Evolutionary conservation across 2,888 invertebrate genomes (phyloP).

Genomic region (Synergus gifuensis): DNA sequence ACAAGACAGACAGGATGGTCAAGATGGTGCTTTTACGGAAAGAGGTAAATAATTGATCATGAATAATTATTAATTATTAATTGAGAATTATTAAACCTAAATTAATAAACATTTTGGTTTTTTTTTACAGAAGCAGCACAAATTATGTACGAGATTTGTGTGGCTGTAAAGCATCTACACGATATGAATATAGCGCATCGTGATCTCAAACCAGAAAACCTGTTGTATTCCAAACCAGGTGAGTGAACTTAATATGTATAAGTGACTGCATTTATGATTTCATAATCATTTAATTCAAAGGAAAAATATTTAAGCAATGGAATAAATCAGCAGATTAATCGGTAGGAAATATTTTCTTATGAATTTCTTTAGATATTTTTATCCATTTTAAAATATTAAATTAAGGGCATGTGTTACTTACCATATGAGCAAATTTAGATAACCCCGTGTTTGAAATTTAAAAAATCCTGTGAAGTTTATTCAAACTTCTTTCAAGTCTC

Average conservation of each 20-base stretch:
- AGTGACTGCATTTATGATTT: not conserved
- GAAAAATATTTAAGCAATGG: not conserved
- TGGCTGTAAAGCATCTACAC: conserved; percentile 96
- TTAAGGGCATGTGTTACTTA: too few relatives aligned
- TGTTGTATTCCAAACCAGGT: conserved; percentile 90
- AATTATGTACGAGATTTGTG: conserved; percentile 97
- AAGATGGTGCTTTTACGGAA: conserved; percentile 97
- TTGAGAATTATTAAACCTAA: not conserved
- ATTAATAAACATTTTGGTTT: conserved; percentile 35
- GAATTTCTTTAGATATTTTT: conserved; percentile 24
- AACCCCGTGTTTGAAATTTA: too few relatives aligned
- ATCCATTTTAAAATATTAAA: conserved; percentile 10
- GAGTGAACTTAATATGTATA: conserved; percentile 47
- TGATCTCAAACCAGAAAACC: conserved; percentile 98
- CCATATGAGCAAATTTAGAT: too few relatives aligned
- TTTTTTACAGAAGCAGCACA: conserved; percentile 88
- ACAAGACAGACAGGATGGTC: conserved; percentile 90
- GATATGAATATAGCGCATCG: conserved; percentile 97
- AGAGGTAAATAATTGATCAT: conserved; percentile 80
- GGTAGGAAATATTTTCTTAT: not conserved
- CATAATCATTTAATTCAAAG: not conserved
- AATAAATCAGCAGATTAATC: not conserved
- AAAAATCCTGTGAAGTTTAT: too few relatives aligned
- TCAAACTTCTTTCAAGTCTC: too few relatives aligned
- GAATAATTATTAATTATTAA: not conserved